Evolutionary conservation across 2,888 invertebrate species (phyloP).

Genomic region (Amblyjoppa proteus): DNA sequence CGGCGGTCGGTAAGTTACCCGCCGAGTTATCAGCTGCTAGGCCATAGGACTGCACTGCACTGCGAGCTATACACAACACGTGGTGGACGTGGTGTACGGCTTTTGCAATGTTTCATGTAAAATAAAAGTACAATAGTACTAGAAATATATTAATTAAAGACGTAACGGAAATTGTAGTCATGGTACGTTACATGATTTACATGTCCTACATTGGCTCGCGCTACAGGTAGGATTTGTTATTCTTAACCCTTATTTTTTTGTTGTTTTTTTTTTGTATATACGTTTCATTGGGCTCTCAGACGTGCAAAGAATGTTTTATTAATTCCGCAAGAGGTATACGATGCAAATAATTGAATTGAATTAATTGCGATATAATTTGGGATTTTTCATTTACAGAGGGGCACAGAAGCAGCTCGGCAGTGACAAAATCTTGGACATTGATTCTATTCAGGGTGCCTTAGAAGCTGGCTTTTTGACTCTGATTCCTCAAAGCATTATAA

Average conservation of each 20-base stretch:
- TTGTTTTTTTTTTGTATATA: not conserved
- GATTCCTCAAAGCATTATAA: slow-evolving; percentile 86
- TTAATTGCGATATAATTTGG: slow-evolving; percentile 4
- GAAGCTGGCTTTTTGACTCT: slow-evolving; percentile 88
- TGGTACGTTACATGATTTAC: slow-evolving; percentile 91
- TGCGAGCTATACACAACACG: not conserved
- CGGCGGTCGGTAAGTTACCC: not conserved
- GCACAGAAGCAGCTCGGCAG: slow-evolving; percentile 89
- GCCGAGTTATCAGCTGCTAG: not conserved
- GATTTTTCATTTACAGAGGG: slow-evolving; percentile 86
- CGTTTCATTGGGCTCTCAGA: not conserved
- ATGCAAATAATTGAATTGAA: not conserved
- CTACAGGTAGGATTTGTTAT: slow-evolving; percentile 88
- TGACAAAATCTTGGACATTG: slow-evolving; percentile 85
- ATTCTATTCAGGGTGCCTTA: slow-evolving; percentile 91
- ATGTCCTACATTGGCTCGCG: slow-evolving; percentile 92
- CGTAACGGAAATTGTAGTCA: slow-evolving; percentile 68
- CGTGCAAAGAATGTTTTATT: not conserved
- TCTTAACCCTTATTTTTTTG: not conserved
- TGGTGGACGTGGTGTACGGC: slow-evolving; percentile 12
- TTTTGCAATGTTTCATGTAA: not conserved
- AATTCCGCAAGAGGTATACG: not conserved
- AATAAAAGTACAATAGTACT: not conserved
- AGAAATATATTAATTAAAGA: not conserved
- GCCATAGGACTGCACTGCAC: not conserved